phyloP scores from a whole-genome alignment of 2,888 invertebrate species.

The Hemaris fuciformis region DNA sequence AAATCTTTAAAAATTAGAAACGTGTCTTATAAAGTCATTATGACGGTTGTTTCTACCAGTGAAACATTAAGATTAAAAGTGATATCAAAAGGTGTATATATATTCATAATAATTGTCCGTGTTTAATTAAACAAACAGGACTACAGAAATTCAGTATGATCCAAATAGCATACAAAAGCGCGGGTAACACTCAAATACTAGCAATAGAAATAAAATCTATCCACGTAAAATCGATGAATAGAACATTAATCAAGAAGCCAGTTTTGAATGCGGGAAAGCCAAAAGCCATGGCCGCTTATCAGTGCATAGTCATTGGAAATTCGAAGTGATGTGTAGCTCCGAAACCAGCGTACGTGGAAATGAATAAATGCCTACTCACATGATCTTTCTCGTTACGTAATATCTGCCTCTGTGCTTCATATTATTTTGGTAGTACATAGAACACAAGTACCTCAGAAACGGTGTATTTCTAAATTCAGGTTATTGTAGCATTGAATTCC shows the following conservation, averaged over 20 bases:
- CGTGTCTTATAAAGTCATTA: too few species aligned
- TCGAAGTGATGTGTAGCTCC: conserved; percentile 36
- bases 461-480: too few species aligned
- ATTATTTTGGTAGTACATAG: too few species aligned
- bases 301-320: conserved; percentile 54
- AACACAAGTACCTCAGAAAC: too few species aligned
- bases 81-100: too few species aligned
- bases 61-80: too few species aligned
- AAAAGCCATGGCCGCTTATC: conserved; percentile 62
- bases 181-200: not conserved
- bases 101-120: too few species aligned
- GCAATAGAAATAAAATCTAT: not conserved
- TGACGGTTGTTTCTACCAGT: too few species aligned
- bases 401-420: too few species aligned
- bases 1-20: too few species aligned
- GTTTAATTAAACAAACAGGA: not conserved
- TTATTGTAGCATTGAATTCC: too few species aligned
- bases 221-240: conserved; percentile 29
- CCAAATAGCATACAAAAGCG: not conserved
- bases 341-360: not conserved
- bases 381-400: not conserved
- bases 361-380: not conserved
- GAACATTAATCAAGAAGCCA: conserved; percentile 67
- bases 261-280: conserved; percentile 70
- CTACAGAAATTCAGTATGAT: not conserved